A percentile compares a stretch with the other conserved stretches of the same genome.
Conservation (phyloP, 2,797 vertebrate genomes). For the Sciaenops ocellatus region DNA sequence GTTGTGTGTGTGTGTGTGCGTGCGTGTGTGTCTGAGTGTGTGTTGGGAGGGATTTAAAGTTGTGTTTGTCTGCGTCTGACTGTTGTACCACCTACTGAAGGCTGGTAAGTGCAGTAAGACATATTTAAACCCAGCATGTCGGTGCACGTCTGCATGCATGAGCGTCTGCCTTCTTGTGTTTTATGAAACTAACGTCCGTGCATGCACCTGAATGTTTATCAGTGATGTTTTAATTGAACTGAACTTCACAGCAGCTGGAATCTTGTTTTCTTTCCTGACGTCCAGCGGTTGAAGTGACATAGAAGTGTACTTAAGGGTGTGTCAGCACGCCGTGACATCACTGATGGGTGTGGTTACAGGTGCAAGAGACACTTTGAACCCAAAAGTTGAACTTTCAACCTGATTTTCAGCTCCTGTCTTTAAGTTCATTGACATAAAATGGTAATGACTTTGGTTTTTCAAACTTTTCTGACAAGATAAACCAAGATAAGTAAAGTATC, state of each 20-base stretch:
- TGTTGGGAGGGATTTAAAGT: slow-evolving; percentile 10
- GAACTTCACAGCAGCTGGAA: slow-evolving; percentile 1
- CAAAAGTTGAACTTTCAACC: no score
- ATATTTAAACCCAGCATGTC: slow-evolving; percentile 37
- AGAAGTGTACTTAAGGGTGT: background rate
- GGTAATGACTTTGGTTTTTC: no score
- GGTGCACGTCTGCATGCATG: slow-evolving; percentile 44
- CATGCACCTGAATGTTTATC: background rate
- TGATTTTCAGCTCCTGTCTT: background rate
- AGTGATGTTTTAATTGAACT: background rate
- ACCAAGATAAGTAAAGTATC: background rate
- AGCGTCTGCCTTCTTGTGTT: background rate
- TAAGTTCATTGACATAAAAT: background rate
- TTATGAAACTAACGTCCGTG: background rate
- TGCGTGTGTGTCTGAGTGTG: slow-evolving; percentile 14
- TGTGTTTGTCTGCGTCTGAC: slow-evolving; percentile 50
- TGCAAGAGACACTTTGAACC: no score
- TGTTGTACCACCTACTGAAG: slow-evolving; percentile 35
- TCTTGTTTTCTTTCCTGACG: background rate
- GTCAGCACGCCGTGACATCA: no score
- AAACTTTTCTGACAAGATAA: background rate
- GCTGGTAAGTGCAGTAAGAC: slow-evolving; percentile 68
- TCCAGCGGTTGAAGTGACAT: background rate
- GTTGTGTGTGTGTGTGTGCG: slow-evolving; percentile 1
- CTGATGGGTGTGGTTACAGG: no score